Evolutionary conservation across 1,140 invertebrate species (phyloP).

Genomic region (Bombus polaris): DNA sequence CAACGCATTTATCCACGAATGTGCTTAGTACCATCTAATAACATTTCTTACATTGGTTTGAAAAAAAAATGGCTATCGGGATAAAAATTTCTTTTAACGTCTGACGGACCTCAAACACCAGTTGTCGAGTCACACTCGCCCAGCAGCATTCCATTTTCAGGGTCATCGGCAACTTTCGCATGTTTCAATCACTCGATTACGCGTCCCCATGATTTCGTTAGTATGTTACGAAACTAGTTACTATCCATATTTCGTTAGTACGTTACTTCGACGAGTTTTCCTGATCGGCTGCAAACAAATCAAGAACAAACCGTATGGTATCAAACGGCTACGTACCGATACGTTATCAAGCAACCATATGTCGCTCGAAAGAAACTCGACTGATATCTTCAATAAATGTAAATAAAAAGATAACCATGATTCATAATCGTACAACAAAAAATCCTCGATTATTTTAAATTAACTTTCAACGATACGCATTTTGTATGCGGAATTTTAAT

Average conservation of each 20-base stretch:
- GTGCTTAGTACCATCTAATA: not conserved
- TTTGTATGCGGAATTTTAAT: no score
- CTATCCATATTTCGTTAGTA: not conserved
- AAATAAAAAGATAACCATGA: constrained; percentile 22
- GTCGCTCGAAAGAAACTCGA: not conserved
- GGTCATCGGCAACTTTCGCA: constrained; percentile 24
- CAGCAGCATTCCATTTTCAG: constrained; percentile 50
- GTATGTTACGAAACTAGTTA: no score
- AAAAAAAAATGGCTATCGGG: not conserved
- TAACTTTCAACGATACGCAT: no score
- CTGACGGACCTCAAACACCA: not conserved
- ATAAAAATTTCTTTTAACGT: not conserved
- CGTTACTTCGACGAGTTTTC: not conserved
- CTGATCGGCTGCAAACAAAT: not conserved
- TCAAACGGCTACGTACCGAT: not conserved
- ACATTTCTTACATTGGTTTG: not conserved
- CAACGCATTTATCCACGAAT: not conserved
- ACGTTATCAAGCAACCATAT: constrained; percentile 3
- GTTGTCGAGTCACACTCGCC: constrained; percentile 40
- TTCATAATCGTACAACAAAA: not conserved
- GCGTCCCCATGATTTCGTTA: not conserved
- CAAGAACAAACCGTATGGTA: not conserved
- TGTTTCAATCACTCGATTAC: constrained; percentile 40
- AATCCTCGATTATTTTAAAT: not conserved
- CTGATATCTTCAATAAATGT: not conserved